Base-by-base conservation (phyloP, 1,140 invertebrate species). In the Brachionus rotundiformis region DNA sequence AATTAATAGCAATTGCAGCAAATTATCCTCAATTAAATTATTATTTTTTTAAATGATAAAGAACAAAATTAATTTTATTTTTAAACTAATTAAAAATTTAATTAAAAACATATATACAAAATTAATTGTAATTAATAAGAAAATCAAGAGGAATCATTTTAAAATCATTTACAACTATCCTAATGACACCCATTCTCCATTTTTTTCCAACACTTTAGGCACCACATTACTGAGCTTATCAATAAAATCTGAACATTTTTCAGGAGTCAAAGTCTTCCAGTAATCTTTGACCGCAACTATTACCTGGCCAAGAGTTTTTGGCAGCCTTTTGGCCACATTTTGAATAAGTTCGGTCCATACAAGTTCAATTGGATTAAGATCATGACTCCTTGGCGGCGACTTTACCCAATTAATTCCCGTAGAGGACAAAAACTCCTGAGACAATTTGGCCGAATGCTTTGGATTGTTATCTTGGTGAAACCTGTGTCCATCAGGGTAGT, bases 391-490 rank as follows among this genome's bases (percentile, higher is more conserved):
- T 1, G 76, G 76, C 47, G 76, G 76, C 25, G 47, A 59, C 36
- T 79, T 79, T 13, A 79, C 76, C 76, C 76, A 79, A 63, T 79
- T 79, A 5, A 79, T 79, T 0, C 76, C 76, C 13, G 76, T 79
- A 11, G 76, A 79, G 8, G 47, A 33, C 47, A 79, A 63, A 79
- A 79, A 79, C 23, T 79, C 76, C 25, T 79, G 76, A 1, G 76
- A 79, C 47, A 79, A 41, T 25, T 79, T 79, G 29, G 76, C 76
- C 47, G 76, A 79, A 31, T 79, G 76, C 54, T 79, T 79, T 1
- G 76, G 76, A 39, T 79, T 79, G 36, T 79, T 79, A 27, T 79
- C 76, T 11, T 79, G 76, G 23, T 79, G 76, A 27, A 79, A 79
- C 16, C 76, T 36, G 19, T 79, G 76, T 0, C 76, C 76, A 13